phyloP scores from a whole-genome alignment of 1,140 invertebrate species.

The Luehdorfia chinensis region DNA sequence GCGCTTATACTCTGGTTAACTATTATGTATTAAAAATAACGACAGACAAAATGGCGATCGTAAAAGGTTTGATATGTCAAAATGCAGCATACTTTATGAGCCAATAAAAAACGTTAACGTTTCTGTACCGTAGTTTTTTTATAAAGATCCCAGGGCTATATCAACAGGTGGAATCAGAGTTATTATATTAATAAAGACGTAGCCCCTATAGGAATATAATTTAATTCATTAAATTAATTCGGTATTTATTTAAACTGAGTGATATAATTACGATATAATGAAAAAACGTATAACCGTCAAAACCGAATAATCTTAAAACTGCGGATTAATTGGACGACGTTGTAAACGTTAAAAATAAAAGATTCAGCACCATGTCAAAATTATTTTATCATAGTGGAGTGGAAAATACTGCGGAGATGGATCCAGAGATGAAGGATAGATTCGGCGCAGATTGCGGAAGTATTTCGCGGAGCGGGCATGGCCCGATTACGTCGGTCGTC shows the following conservation, averaged over 20 bases:
- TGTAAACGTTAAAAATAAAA: too few relatives aligned
- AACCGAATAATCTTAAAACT: too few relatives aligned
- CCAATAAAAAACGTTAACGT: conserved; percentile 11
- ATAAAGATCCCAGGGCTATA: conserved; percentile 11
- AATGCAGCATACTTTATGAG: conserved; percentile 14
- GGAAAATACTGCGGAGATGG: neutral
- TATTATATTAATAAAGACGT: conserved; percentile 5
- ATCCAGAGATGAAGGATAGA: conserved; percentile 22
- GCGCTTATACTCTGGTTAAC: conserved; percentile 15
- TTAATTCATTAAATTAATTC: too few relatives aligned
- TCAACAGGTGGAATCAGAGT: conserved; percentile 11
- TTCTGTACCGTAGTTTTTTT: conserved; percentile 12
- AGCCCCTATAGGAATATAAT: neutral
- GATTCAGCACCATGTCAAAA: neutral
- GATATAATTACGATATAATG: neutral
- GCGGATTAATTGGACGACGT: too few relatives aligned
- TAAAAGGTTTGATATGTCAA: conserved; percentile 18
- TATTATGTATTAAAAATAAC: conserved; percentile 17
- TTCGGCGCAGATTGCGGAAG: conserved; percentile 59
- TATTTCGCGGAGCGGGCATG: conserved; percentile 54
- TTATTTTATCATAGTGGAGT: neutral
- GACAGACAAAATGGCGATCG: conserved; percentile 15
- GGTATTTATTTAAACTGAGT: neutral
- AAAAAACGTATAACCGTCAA: neutral
- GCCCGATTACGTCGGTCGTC: conserved; percentile 54